Evolutionary conservation across 2,113 vertebrate genomes (phyloP).

Genomic region (Columba livia): DNA sequence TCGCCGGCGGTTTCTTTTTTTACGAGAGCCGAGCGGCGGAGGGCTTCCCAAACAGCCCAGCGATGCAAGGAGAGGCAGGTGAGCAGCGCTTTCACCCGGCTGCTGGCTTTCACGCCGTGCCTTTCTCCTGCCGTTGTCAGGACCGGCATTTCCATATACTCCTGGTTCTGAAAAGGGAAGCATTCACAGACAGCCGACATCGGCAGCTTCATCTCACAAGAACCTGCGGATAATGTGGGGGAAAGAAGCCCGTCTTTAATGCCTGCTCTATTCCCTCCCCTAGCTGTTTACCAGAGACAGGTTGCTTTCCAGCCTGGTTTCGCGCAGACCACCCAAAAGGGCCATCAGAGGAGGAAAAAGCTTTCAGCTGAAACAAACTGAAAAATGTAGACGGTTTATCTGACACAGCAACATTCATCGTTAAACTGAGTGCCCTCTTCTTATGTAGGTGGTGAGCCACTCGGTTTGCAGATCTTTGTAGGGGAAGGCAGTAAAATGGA

Average conservation of each 20-base stretch:
- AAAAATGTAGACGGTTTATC: not conserved
- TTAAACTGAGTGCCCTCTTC: fast-evolving
- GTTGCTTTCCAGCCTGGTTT: not conserved
- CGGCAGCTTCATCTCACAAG: not conserved
- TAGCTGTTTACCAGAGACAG: not conserved
- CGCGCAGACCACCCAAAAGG: not conserved
- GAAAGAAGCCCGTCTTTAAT: not conserved
- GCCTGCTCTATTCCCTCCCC: not conserved
- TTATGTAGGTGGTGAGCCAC: fast-evolving
- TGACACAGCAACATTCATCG: fast-evolving
- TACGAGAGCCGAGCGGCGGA: fast-evolving
- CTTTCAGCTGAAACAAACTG: not conserved
- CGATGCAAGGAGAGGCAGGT: too few relatives aligned
- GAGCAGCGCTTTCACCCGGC: not conserved
- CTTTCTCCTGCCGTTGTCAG: not conserved
- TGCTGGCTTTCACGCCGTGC: fast-evolving
- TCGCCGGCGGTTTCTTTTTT: not conserved
- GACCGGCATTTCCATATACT: not conserved
- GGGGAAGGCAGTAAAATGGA: not conserved
- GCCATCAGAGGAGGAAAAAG: not conserved
- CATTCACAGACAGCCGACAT: not conserved
- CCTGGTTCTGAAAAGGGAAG: not conserved
- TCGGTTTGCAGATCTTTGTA: not conserved
- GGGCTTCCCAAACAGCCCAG: not conserved
- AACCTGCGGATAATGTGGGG: not conserved